Evolutionary conservation across 2,888 invertebrate genomes (phyloP), one percentile per base, ranked within the genome.

Genomic region (Cactoblastis cactorum): DNA sequence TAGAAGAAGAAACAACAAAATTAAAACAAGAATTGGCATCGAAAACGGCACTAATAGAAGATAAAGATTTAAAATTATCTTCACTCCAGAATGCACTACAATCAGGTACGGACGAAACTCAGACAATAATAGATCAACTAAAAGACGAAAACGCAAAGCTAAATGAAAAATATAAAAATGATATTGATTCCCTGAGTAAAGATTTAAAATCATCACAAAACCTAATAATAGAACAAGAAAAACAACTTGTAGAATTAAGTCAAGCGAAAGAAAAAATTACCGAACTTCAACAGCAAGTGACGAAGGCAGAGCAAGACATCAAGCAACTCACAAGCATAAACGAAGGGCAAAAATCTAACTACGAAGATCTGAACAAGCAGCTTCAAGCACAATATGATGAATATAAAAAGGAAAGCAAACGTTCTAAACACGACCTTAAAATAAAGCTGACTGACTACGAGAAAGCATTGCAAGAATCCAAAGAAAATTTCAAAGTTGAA

Each of bases 401-500:
- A 62, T 78, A 78, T 46, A 90, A 84, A 60, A 84, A 77, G 53
- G 84, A 89, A 54, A 81, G 75, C 53, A 91, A 92, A 67, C 80
- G 79, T 50, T 81, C 90, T 32, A 88, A 88, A 59, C 83, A 86
- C 48, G 91, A 91, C 38, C 69, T 94, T 1, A 79, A 88, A 60
- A 72, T 81, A 17, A 92, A 92, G 65, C 69, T 95, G 52, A 92
- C 92, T 55, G 93, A 82, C 15, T 80, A 81, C 51, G 84, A 90
- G 54, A 84, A 82, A 59, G 75, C 82, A 62, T 65, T 83, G 52
- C 70, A 76, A 54, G 78, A 79, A 52, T 78, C 83, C 43, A 88
- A 80, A 69, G 80, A 80, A 37, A 83, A 77, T 55, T 61, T 83
- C 15, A 80, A 80, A 54, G 55, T 63, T 35, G 88, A 90, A 69